Percentiles rank a stretch among this genome's conserved stretches.
Conservation (phyloP, 2,797 vertebrate species). For the Rhodeus uyekii region DNA sequence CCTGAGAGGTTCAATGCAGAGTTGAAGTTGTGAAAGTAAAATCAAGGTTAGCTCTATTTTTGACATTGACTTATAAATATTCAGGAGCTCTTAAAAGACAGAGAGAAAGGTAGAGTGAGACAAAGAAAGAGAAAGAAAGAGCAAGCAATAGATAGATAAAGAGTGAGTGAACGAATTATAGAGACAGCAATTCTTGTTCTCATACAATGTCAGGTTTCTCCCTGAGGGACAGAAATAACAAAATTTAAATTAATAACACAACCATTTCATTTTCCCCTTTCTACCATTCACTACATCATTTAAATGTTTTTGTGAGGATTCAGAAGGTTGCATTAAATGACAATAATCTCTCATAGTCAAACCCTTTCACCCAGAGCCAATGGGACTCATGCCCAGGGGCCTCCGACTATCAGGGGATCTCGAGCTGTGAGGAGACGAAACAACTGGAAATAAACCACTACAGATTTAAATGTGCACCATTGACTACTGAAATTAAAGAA, state of each 20-base stretch:
- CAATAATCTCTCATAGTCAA: neutral
- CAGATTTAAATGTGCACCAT: neutral
- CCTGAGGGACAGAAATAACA: constrained; percentile 71
- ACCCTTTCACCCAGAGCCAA: neutral
- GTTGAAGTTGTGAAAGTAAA: constrained; percentile 64
- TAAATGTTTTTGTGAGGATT: constrained; percentile 19
- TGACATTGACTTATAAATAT: constrained; percentile 74
- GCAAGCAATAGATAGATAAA: constrained; percentile 9
- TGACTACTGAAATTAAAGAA: neutral
- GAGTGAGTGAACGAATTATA: constrained; percentile 59
- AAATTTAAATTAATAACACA: constrained; percentile 65
- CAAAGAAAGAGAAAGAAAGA: constrained; percentile 25
- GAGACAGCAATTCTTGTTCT: constrained; percentile 71
- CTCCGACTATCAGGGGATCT: neutral
- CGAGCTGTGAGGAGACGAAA: neutral
- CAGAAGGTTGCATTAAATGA: neutral
- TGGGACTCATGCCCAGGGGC: neutral
- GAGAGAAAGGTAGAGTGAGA: constrained; percentile 35
- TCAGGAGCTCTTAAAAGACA: constrained; percentile 65
- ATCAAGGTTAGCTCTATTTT: constrained; percentile 72
- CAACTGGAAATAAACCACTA: neutral
- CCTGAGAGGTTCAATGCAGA: constrained; percentile 55
- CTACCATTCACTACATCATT: neutral
- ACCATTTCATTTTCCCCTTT: constrained; percentile 23
- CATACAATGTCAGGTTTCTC: constrained; percentile 71